Base-by-base conservation (phyloP, 1,140 invertebrate species). In the Sinonovacula constricta region DNA sequence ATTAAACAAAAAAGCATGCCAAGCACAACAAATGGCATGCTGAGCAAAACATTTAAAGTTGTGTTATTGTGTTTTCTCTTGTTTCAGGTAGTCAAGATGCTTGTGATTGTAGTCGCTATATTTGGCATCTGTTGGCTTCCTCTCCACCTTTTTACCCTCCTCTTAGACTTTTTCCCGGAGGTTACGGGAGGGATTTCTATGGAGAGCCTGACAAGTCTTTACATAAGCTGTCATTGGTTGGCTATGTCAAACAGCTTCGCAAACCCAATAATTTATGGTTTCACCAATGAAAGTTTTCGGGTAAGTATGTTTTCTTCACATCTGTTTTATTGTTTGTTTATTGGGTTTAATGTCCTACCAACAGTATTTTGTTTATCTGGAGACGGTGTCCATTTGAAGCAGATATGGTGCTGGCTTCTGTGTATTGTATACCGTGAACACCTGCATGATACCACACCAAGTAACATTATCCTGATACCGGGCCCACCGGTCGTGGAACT, bases 51-150 rank as follows among this genome's bases (percentile, higher is more conserved):
- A 57, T 7, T 12, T 26, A 15, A n/a, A 22, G 18, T 22, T 3
- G 18, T 24, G 3, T 2, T 22, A 2, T 51, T 3, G 49, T 3
- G n/a, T 62, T n/a, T 54, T 65, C 31, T 54, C 34, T 76, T 18
- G 56, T 83, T 83, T 74, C 94, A 97, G 96, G 96, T 97, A 94
- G 93, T 97, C 71, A 96, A 96, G 90, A 97, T 97, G 96, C 96
- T 96, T 94, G 93, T 97, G 60, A 95, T 94, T 0, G 96, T 97
- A 0, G 96, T 97, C 0, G 93, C 94, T 22, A 95, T 96, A 2
- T 97, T 96, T 89, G 95, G 94, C 1, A 90, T 96, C n/a, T 96
- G 95, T 86, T 97, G 96, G 96, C 91, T 97, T 30, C 96, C 96
- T 0, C 94, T 95, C 84, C 97, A 97, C 88, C 91, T 95, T 3